Evolutionary conservation across 2,888 invertebrate species (phyloP), one percentile per base, ranked within the genome.

Genomic region (Antheraea assamensis): DNA sequence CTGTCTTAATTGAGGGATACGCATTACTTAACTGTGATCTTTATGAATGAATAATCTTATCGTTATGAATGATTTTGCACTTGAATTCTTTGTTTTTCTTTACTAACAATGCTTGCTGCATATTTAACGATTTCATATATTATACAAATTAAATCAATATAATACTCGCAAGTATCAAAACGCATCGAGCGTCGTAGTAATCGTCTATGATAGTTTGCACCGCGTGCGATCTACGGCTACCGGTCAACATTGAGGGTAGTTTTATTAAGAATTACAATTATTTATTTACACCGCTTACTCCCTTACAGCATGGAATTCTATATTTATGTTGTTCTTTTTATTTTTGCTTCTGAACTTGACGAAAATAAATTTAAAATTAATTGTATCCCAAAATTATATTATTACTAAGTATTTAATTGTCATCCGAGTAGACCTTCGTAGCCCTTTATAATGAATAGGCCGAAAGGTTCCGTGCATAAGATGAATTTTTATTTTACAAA

Each of bases 241-340:
- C 80, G 83, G 81, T 80, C 82, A 81, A 75, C 80, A 78, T 80
- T 77, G 84, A 82, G 91, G 92, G 90, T 86, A 92, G 90, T 92
- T 92, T 92, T 92, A 91, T 92, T 91, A 92, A 89, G 91, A 90
- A 90, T 90, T 90, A 91, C 91, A 92, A 91, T 92, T 91, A 92
- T 92, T 92, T 92, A 92, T 92, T 92, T 90, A 92, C 87, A 85
- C 84, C 79, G 81, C 81, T 84, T 83, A 77, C 80, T 75, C 81
- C 78, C 75, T 76, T 75, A 77, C 15, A 35, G 24, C 42, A 19
- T 49, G 55, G 70, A 70, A 21, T 70, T 70, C 24, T 58, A 24
- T 10, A n/a, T 58, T 5, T 64, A 64, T 66, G 5, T 2, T 66
- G 21, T 66, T 13, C 8, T 35, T 15, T 30, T 64, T 64, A 30